A percentile compares a stretch with the other conserved stretches of the same genome.
Conservation (phyloP, 2,888 invertebrate species). For the Cactoblastis cactorum region DNA sequence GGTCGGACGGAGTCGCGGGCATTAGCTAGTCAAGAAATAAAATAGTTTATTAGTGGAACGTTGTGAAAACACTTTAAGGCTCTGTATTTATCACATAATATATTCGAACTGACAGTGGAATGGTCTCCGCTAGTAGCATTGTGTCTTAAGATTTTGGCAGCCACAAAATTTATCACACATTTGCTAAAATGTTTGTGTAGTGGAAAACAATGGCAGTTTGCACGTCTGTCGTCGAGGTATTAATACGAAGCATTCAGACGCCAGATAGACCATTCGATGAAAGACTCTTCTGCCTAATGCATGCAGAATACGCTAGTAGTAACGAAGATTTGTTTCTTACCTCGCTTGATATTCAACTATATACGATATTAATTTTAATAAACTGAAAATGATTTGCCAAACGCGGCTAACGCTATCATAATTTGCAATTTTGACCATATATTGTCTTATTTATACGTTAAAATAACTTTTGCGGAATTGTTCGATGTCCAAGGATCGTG, state of each 20-base stretch:
- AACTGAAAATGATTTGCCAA: too few species aligned
- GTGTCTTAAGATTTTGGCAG: background rate
- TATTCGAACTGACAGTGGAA: background rate
- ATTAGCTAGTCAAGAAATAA: too few species aligned
- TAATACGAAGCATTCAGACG: slow-evolving; percentile 16
- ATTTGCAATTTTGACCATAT: too few species aligned
- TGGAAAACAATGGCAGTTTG: slow-evolving; percentile 14
- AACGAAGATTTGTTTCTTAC: background rate
- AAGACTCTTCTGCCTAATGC: background rate
- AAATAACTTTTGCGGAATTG: too few species aligned
- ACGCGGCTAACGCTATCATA: too few species aligned
- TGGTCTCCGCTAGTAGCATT: background rate
- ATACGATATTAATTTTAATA: too few species aligned
- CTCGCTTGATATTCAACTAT: background rate
- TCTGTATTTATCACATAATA: background rate
- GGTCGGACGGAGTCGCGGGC: too few species aligned
- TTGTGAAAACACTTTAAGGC: too few species aligned
- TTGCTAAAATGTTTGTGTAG: background rate
- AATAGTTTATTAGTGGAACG: too few species aligned
- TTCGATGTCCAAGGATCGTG: too few species aligned
- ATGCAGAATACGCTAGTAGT: background rate
- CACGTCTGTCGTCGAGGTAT: slow-evolving; percentile 18
- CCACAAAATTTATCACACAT: slow-evolving; percentile 1
- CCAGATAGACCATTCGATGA: slow-evolving; percentile 5
- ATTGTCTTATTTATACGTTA: too few species aligned